Evolutionary conservation across 2,888 invertebrate species (phyloP).

Genomic region (Drosophila robusta): DNA sequence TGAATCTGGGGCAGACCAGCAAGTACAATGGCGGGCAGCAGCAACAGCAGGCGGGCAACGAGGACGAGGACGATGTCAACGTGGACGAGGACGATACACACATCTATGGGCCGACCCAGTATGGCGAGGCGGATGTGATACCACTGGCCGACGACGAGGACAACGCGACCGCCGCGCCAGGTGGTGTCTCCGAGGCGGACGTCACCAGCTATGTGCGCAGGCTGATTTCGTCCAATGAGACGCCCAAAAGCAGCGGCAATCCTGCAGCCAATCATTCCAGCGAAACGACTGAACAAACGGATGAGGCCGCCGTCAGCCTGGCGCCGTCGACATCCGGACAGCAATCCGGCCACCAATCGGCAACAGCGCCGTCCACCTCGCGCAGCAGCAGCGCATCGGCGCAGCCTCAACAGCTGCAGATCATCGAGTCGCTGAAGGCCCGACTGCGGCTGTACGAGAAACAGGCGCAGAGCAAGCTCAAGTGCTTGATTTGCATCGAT

Average conservation of each 20-base stretch:
- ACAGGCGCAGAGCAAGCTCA: slow-evolving; percentile 88
- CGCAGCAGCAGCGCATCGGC: slow-evolving; percentile 32
- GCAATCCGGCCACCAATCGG: slow-evolving; percentile 16
- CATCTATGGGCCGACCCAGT: slow-evolving; percentile 94
- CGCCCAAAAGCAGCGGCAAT: slow-evolving; percentile 34
- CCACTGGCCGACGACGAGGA: slow-evolving; percentile 85
- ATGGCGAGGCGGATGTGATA: slow-evolving; percentile 90
- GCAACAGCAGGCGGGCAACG: slow-evolving; percentile 68
- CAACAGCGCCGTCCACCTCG: slow-evolving; percentile 33
- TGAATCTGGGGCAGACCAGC: slow-evolving; percentile 83
- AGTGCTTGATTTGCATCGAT: slow-evolving; percentile 96
- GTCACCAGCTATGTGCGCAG: slow-evolving; percentile 83
- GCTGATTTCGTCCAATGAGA: slow-evolving; percentile 74
- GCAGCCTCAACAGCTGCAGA: slow-evolving; percentile 67
- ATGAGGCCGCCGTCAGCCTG: slow-evolving; percentile 4
- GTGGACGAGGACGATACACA: slow-evolving; percentile 95
- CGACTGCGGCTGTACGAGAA: slow-evolving; percentile 92
- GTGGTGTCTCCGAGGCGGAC: slow-evolving; percentile 73
- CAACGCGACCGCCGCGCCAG: slow-evolving; percentile 81
- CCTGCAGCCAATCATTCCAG: slow-evolving; percentile 44
- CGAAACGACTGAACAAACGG: slow-evolving; percentile 35
- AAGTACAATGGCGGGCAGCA: slow-evolving; percentile 62
- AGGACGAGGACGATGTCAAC: slow-evolving; percentile 90
- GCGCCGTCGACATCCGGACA: slow-evolving; percentile 43
- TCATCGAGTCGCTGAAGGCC: slow-evolving; percentile 91